A percentile compares a stretch with the other conserved stretches of the same genome.
These are phyloP conservation scores for Sarcophaga peregrina DNA, from an alignment of 1,140 invertebrate genomes.

Conservation along the genomic window DNA sequence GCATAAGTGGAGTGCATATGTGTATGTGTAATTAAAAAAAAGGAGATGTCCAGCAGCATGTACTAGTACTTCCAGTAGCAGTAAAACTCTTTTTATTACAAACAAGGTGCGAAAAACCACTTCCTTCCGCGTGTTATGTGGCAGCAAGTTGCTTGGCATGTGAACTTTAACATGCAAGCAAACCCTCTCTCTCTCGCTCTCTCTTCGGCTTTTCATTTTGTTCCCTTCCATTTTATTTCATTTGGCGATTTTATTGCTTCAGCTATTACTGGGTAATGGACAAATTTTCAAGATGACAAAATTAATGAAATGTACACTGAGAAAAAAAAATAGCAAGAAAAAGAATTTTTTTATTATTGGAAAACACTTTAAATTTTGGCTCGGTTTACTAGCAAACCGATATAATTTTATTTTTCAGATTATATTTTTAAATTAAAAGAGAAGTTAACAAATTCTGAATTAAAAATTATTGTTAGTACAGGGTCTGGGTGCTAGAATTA, in stretches of 20 bases:
- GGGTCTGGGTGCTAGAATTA: no score
- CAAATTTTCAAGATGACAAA: constrained; percentile 6
- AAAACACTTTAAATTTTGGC: no score
- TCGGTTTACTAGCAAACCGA: no score
- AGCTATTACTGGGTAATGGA: neutral
- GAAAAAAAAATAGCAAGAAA: neutral
- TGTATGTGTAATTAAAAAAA: neutral
- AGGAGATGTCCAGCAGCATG: neutral
- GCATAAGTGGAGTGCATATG: neutral
- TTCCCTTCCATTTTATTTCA: no score
- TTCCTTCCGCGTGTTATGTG: constrained; percentile 30
- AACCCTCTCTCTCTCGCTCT: neutral
- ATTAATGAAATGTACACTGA: neutral
- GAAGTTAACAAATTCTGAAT: no score
- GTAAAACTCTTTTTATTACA: neutral
- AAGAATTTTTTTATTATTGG: no score
- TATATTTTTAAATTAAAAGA: no score
- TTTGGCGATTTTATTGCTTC: no score
- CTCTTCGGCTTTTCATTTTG: neutral
- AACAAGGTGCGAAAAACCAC: constrained; percentile 35
- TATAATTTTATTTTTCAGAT: no score
- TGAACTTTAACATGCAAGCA: constrained; percentile 10
- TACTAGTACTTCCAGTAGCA: neutral
- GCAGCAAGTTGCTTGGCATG: neutral
- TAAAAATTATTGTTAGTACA: no score